Evolutionary conservation across 2,113 vertebrate genomes (phyloP), one percentile per base, ranked within the genome.

Genomic region (Xenopus borealis): DNA sequence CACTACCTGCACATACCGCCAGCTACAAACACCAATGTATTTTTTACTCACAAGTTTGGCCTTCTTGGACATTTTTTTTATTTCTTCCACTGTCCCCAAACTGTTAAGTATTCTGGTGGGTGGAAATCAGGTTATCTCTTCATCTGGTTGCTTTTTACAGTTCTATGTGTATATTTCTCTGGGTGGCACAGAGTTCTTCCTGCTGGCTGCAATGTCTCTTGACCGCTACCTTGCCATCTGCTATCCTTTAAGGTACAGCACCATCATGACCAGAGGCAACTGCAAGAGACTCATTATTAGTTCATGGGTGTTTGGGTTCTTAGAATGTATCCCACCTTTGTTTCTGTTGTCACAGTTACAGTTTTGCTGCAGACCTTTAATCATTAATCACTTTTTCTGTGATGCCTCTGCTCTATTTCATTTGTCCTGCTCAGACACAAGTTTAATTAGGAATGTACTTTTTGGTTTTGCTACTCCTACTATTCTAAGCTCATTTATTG

Each of bases 151-250:
- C 16, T 78, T 85, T 0, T 27, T 74, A 7, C 82, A 84, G 3
- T 82, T 84, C 50, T 86, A 40, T 40, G 80, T 72, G 78, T 85
- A 14, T 87, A 85, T 67, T 77, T 40, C 33, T 40, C 33, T 40
- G 33, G 33, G 33, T 40, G 78, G 78, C 17, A 83, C 81, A 2
- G 83, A 83, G 50, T 83, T 81, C 20, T 75, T 81, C 2, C 69
- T 83, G 11, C 13, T 87, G 73, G 84, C 71, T 0, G 68, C 72
- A 71, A 80, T 85, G 81, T 83, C 85, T 72, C 72, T 83, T 76
- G 83, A 85, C 40, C 66, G 82, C 14, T 85, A 83, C 71, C 46
- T 85, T 62, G 84, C 83, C 66, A 68, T 85, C 67, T 85, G 83
- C 33, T 78, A 72, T 1, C 83, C 85, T 40, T 64, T 87, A 64